Percentiles rank a stretch among this genome's conserved stretches.
Conservation (phyloP, 2,113 vertebrate species). For the Typhlomys cinereus region DNA sequence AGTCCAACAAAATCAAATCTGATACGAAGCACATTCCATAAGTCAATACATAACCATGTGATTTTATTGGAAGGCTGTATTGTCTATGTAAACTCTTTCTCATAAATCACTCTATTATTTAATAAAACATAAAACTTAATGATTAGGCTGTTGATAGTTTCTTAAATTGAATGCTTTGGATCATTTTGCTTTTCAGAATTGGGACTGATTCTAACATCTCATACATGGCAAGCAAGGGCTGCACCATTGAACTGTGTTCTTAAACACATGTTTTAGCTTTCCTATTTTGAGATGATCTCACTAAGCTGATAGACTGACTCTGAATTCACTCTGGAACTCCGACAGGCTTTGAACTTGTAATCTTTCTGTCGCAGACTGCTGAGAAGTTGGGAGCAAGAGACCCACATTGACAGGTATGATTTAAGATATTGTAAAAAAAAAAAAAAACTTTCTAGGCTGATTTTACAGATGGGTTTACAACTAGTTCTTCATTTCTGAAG, state of each 20-base stretch:
- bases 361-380: neutral
- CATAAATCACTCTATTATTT: neutral
- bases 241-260: neutral
- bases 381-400: neutral
- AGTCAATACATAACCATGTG: neutral
- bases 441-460: too few relatives aligned
- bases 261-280: neutral
- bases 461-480: too few relatives aligned
- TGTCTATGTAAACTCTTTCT: neutral
- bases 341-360: neutral
- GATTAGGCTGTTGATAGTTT: neutral
- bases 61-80: neutral
- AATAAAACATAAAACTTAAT: neutral
- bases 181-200: neutral
- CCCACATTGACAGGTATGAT: too few relatives aligned
- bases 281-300: neutral
- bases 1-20: neutral
- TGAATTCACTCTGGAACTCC: neutral
- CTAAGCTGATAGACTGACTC: neutral
- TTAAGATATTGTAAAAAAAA: too few relatives aligned
- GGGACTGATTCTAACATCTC: neutral
- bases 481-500: too few relatives aligned
- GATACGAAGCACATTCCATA: neutral
- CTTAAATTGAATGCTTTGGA: neutral
- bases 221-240: neutral